phyloP scores from a whole-genome alignment of 2,888 invertebrate species.

The Agrotis ipsilon region DNA sequence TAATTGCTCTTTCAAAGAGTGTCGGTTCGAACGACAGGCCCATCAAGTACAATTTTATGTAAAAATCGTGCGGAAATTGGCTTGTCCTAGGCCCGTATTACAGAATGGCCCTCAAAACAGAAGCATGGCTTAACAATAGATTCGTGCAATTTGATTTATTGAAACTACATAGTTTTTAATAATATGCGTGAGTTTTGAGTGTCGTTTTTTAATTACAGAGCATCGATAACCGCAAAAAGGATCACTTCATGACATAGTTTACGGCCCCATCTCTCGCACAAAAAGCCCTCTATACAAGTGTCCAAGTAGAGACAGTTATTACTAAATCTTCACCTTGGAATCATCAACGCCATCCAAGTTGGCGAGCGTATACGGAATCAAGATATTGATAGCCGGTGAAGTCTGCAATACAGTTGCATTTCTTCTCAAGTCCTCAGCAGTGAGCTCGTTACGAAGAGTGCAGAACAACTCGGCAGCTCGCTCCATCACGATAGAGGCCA shows the following conservation, averaged over 20 bases:
- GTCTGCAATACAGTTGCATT: conserved; percentile 80
- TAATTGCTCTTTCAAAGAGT: too few species aligned
- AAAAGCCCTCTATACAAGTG: background rate
- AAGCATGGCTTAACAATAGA: too few species aligned
- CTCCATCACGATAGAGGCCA: conserved; percentile 95
- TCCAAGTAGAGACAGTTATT: background rate
- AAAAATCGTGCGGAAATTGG: background rate
- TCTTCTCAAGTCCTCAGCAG: conserved; percentile 85
- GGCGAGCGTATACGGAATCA: conserved; percentile 96
- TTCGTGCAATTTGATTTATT: too few species aligned
- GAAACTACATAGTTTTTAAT: too few species aligned
- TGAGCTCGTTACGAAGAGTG: conserved; percentile 93
- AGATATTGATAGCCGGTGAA: conserved; percentile 93
- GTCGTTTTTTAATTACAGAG: too few species aligned
- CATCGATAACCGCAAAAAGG: too few species aligned
- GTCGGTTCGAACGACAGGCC: background rate
- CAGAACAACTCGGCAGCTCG: conserved; percentile 94
- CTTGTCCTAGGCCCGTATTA: too few species aligned
- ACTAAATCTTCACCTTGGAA: conserved; percentile 92
- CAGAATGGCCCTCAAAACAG: too few species aligned
- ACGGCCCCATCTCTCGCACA: background rate
- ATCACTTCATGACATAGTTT: too few species aligned
- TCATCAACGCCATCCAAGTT: conserved; percentile 96
- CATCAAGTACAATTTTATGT: background rate
- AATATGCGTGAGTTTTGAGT: too few species aligned